phyloP scores from a whole-genome alignment of 1,140 invertebrate genomes.

The Kradibia gibbosae region DNA sequence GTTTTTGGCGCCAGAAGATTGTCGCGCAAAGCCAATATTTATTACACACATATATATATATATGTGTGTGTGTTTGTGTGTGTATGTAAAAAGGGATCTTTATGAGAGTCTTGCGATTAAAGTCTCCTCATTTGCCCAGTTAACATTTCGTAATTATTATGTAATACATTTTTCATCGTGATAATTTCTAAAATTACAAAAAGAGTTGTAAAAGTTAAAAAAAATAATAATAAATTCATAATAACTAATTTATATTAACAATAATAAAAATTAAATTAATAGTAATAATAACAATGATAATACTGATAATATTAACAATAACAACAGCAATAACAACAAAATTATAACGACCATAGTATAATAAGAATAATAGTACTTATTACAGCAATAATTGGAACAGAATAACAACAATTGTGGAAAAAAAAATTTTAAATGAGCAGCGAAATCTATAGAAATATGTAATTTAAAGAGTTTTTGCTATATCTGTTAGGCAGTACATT shows the following conservation, averaged over 20 bases:
- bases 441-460: conserved; percentile 1
- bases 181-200: too few species aligned
- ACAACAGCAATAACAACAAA: background rate
- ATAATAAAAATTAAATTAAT: background rate
- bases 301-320: background rate
- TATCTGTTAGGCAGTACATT: conserved; percentile 45
- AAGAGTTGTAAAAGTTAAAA: too few species aligned
- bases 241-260: too few species aligned
- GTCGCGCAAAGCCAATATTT: conserved; percentile 43
- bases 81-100: conserved; percentile 31
- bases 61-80: conserved; percentile 1
- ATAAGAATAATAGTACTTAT: background rate
- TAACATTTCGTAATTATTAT: background rate
- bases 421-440: background rate
- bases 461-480: conserved; percentile 38
- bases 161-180: conserved; percentile 18
- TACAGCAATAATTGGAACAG: background rate
- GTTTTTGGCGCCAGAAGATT: conserved; percentile 39
- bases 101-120: background rate
- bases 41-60: conserved; percentile 5
- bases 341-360: background rate
- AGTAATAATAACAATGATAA: conserved; percentile 8
- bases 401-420: background rate
- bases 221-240: too few species aligned
- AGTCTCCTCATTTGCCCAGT: background rate